Conservation (phyloP, 2,797 vertebrate genomes). For the Megalops cyprinoides region DNA sequence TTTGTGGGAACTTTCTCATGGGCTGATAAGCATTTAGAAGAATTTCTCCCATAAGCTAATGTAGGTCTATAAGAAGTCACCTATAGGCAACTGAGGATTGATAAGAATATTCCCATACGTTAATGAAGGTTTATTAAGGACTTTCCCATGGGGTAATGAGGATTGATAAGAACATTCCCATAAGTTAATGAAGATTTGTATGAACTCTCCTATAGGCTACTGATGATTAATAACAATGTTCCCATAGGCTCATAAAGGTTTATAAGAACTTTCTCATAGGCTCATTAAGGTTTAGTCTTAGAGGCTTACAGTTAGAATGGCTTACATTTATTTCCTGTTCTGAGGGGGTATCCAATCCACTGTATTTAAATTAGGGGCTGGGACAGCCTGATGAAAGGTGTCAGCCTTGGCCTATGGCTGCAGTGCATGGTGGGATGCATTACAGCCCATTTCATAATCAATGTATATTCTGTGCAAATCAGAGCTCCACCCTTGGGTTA, state of each 20-base stretch:
- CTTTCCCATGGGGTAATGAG: not conserved
- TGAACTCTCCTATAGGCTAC: not conserved
- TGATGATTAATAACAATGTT: constrained; percentile 1
- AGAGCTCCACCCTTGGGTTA: not conserved
- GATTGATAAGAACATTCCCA: not conserved
- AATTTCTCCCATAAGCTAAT: too few species aligned
- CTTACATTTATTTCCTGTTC: not conserved
- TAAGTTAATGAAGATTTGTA: not conserved
- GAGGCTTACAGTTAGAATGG: too few species aligned
- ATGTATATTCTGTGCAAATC: not conserved
- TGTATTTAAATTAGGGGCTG: not conserved
- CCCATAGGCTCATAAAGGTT: not conserved
- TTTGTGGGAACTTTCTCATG: not conserved
- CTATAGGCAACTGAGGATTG: too few species aligned
- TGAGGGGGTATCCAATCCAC: not conserved
- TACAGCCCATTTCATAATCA: constrained; percentile 50
- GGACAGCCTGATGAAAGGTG: constrained; percentile 39
- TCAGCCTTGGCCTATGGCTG: constrained; percentile 47
- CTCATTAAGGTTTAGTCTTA: too few species aligned
- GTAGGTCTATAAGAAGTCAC: too few species aligned
- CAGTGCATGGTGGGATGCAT: constrained; percentile 57
- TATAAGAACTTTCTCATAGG: not conserved
- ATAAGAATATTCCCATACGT: too few species aligned
- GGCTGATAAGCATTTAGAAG: too few species aligned
- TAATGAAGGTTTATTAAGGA: not conserved